Conservation (phyloP, 2,113 vertebrate genomes). For the Melanerpes aurifrons region DNA sequence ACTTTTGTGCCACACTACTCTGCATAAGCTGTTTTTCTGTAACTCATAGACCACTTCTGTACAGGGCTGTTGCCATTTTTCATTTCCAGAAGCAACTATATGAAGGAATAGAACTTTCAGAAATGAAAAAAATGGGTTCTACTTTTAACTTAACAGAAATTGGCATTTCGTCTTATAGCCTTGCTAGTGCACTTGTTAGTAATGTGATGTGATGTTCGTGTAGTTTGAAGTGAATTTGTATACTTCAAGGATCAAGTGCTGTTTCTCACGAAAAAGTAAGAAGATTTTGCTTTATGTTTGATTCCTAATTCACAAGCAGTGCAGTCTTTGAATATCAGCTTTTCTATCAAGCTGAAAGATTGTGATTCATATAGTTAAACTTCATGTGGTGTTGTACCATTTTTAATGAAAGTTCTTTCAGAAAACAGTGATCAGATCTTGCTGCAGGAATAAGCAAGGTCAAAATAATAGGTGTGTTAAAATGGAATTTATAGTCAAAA, state of each 20-base stretch:
- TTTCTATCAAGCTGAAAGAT: constrained; percentile 6
- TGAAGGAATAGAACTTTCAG: constrained; percentile 25
- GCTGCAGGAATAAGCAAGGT: too few species aligned
- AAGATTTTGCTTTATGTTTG: constrained; percentile 50
- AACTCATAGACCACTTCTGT: background rate
- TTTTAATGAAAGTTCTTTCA: background rate
- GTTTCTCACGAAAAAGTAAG: constrained; percentile 41
- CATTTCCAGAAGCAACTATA: constrained; percentile 39
- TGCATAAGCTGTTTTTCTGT: constrained; percentile 42
- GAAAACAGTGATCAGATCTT: background rate
- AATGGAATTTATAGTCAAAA: background rate
- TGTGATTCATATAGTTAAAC: constrained; percentile 9
- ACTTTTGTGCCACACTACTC: background rate
- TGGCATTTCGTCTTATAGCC: constrained; percentile 28
- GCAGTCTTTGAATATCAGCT: constrained; percentile 1
- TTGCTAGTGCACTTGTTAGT: constrained; percentile 28
- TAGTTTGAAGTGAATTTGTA: constrained; percentile 41
- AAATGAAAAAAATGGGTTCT: constrained; percentile 12
- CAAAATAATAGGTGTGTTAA: background rate
- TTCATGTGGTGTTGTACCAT: background rate
- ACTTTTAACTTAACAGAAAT: constrained; percentile 50
- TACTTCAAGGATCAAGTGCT: constrained; percentile 45
- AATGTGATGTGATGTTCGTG: constrained; percentile 19
- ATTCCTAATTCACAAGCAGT: constrained; percentile 28
- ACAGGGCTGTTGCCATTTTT: background rate